Conservation (phyloP, 2,113 vertebrate genomes). For the Laticauda colubrina region DNA sequence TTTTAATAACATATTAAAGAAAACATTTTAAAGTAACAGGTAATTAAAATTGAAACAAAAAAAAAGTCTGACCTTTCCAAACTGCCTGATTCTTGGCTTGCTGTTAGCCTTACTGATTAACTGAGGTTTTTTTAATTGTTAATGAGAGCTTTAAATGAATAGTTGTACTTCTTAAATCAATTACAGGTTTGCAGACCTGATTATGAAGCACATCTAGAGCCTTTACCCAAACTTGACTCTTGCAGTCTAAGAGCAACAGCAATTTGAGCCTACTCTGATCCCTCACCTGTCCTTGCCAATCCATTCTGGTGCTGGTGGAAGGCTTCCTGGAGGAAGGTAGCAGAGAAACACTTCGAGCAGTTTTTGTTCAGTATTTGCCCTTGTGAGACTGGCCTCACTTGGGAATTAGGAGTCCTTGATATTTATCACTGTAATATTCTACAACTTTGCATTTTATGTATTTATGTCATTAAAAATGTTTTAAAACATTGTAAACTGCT, state of each 20-base stretch:
- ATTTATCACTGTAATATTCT: background rate
- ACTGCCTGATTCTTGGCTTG: background rate
- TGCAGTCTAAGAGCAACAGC: background rate
- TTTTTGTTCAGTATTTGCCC: background rate
- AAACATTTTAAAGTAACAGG: background rate
- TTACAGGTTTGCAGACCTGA: background rate
- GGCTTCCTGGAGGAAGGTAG: background rate
- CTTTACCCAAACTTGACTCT: background rate
- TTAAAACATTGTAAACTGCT: background rate
- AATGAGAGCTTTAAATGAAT: background rate
- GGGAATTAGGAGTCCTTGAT: background rate
- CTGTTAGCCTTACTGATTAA: background rate
- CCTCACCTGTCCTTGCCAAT: constrained; percentile 13
- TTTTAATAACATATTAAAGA: background rate
- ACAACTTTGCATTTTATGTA: background rate
- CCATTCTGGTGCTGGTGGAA: background rate
- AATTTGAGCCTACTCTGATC: background rate
- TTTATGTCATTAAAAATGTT: background rate
- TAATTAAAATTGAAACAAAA: background rate
- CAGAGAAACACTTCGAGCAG: background rate
- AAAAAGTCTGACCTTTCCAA: background rate
- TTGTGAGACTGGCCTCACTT: background rate
- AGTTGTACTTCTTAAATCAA: background rate
- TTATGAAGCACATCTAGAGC: background rate
- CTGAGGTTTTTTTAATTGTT: background rate